Base-by-base conservation (phyloP, 2,113 vertebrate species). In the Zapornia atra region DNA sequence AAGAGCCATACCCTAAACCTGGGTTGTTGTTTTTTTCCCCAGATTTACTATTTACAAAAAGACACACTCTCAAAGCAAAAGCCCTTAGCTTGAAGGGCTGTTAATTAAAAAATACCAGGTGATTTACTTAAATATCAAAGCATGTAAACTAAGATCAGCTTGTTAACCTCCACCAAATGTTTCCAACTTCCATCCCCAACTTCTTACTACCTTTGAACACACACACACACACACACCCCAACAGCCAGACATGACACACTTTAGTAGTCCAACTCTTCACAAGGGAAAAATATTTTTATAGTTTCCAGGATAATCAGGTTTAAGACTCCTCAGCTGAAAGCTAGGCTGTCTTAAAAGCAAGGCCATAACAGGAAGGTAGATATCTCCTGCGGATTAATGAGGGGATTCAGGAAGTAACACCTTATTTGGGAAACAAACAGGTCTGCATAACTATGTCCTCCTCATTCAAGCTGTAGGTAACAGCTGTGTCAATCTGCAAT, bases 191-290 rank as follows among this genome's bases (percentile, higher is more conserved):
- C 5, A 21, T 18, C 26, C 21, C 46, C 54, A 69, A 65, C 11
- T 82, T 92, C 50, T 77, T 60, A 64, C 33, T 72, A 28, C 44
- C 3, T 34, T 40, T 65, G 31, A n/a, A 78, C 11, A 64, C 17
- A 78, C 9, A 64, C 22, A 71, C 6, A 38, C 0, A 2, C 61
- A 19, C 73, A 7, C n/a, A n/a, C n/a, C n/a, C 33, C 3, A 11
- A 57, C 53, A 94, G 31, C 10, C 61, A 5, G 63, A 25, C 29
- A 38, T 33, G 6, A 46, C 9, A n/a, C 4, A 53, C 11, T 60
- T 59, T 15, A 70, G 19, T 5, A 56, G 20, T 31, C 61, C 53
- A 69, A 6, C 28, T 44, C 75, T 85, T 85, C 26, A 7, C 17
- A 61, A 80, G 7, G 22, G 9, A 50, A 65, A 61, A 95, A 44